Conservation (phyloP, 1,140 invertebrate species). For the Drosophila mauritiana region DNA sequence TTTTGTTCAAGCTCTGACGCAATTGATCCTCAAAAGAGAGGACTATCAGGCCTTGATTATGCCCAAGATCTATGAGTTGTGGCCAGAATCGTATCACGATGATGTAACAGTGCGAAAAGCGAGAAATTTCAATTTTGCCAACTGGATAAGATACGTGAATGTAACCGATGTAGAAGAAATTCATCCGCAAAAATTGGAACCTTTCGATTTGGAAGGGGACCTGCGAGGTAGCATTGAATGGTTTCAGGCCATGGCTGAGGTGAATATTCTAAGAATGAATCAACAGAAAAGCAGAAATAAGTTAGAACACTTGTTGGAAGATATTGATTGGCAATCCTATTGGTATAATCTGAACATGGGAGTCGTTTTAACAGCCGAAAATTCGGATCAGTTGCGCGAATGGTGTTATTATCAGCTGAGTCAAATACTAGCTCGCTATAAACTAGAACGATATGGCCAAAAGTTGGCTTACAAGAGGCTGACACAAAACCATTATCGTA, state of each 20-base stretch:
- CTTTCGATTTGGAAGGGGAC: conserved; percentile 5
- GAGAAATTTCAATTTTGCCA: conserved; percentile 41
- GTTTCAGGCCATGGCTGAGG: conserved; percentile 53
- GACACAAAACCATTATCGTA: not conserved
- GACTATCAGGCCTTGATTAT: conserved; percentile 87
- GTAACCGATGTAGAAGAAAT: conserved; percentile 7
- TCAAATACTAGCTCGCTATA: conserved; percentile 54
- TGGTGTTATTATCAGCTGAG: conserved; percentile 53
- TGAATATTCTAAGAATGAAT: conserved; percentile 28
- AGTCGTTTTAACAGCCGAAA: conserved; percentile 13
- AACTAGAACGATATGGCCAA: conserved; percentile 54
- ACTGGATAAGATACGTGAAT: conserved; percentile 30
- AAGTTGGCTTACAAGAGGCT: conserved; percentile 21
- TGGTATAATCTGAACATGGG: conserved; percentile 66
- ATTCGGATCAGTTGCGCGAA: conserved; percentile 23
- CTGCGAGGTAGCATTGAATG: conserved; percentile 28
- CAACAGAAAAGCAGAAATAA: not conserved
- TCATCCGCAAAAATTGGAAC: conserved; percentile 22
- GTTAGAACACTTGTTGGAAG: conserved; percentile 27
- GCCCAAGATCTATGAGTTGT: conserved; percentile 89
- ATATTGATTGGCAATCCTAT: conserved; percentile 47
- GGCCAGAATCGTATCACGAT: conserved; percentile 88
- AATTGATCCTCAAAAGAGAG: conserved; percentile 87
- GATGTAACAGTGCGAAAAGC: conserved; percentile 87
- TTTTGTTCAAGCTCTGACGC: conserved; percentile 87